Percentiles rank a stretch among this genome's conserved stretches.
phyloP scores from a whole-genome alignment of 2,113 vertebrate genomes.

The Salvelinus alpinus region DNA sequence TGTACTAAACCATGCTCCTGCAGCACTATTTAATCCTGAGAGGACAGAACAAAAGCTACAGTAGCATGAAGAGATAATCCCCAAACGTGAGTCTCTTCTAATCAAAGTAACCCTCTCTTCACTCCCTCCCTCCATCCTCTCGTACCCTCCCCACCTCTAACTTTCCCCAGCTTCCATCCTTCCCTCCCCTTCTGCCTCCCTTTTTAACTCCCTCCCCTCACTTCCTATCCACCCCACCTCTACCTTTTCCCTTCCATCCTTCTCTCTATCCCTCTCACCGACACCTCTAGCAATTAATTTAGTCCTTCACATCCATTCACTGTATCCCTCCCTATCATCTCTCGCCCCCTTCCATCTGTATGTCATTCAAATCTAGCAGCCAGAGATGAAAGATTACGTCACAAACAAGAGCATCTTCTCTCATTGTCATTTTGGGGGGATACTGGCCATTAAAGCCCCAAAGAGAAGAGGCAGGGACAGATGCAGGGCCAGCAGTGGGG shows the following conservation, averaged over 20 bases:
- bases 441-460: no score
- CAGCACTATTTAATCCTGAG: slow-evolving; percentile 35
- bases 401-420: no score
- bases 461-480: no score
- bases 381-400: no score
- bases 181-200: slow-evolving; percentile 14
- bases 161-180: background rate
- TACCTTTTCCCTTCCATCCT: background rate
- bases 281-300: no score
- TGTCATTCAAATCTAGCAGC: background rate
- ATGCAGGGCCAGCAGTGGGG: no score
- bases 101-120: slow-evolving; percentile 29
- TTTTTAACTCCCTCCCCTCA: background rate
- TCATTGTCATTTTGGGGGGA: no score
- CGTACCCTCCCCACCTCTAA: background rate
- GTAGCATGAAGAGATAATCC: slow-evolving; percentile 39
- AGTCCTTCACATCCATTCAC: background rate
- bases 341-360: background rate
- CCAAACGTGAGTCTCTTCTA: slow-evolving; percentile 32
- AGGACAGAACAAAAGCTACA: slow-evolving; percentile 1
- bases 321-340: background rate
- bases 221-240: no score
- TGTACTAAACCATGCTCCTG: slow-evolving; percentile 8
- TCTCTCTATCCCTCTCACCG: no score
- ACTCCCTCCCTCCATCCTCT: background rate